These are phyloP conservation scores for Cantharis flavilabris DNA, from an alignment of 2,888 invertebrate genomes.

Conservation along the genomic window DNA sequence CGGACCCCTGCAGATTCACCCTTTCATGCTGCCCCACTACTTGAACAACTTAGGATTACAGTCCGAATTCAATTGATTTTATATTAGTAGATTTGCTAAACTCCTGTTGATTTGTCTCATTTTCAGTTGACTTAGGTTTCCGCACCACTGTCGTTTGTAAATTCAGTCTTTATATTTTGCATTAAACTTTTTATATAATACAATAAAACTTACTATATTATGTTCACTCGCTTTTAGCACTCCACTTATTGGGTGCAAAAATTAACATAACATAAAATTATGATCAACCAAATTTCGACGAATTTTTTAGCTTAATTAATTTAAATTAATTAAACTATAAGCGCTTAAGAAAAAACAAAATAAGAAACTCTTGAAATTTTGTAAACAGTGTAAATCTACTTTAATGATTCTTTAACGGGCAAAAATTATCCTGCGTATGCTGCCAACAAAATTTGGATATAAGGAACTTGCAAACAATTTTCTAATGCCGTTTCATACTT, in stretches of 20 bases:
- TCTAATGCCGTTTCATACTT: background rate
- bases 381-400: background rate
- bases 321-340: background rate
- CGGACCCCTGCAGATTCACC: constrained; percentile 43
- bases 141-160: background rate
- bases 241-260: background rate
- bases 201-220: background rate
- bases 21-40: constrained; percentile 38
- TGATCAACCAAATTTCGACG: background rate
- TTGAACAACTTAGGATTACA: constrained; percentile 46
- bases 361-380: background rate
- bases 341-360: background rate
- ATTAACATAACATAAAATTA: background rate
- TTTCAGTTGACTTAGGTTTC: constrained; percentile 24
- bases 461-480: background rate
- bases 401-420: background rate
- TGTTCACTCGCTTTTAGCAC: background rate
- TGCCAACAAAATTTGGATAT: background rate
- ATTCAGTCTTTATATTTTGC: background rate
- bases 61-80: constrained; percentile 58
- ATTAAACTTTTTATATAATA: background rate
- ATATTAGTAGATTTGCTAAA: constrained; percentile 40
- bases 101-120: constrained; percentile 32
- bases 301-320: background rate
- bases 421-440: background rate